Evolutionary conservation across 2,888 invertebrate species (phyloP).

Genomic region (Drosophila borborema): DNA sequence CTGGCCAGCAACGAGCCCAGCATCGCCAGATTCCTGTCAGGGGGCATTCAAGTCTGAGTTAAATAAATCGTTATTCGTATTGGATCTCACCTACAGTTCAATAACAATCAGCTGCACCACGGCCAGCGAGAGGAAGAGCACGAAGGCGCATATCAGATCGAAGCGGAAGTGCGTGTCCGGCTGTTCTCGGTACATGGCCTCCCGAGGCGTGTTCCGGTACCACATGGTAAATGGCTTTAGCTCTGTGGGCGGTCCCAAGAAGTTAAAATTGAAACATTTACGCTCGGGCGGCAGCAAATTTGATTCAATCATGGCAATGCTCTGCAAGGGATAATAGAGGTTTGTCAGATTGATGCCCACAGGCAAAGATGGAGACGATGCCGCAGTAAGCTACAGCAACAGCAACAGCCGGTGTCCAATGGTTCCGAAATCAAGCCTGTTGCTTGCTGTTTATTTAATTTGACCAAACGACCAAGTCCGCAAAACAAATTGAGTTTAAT

Average conservation of each 20-base stretch:
- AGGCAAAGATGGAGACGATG: neutral
- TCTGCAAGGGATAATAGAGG: conserved; percentile 87
- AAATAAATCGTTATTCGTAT: conserved; percentile 30
- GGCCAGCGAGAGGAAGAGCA: conserved; percentile 91
- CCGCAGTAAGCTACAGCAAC: neutral
- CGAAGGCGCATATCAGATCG: conserved; percentile 92
- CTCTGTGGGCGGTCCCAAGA: conserved; percentile 88
- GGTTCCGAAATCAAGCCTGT: conserved; percentile 23
- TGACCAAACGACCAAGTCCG: conserved; percentile 22
- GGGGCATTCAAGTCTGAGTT: conserved; percentile 21
- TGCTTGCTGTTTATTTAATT: conserved; percentile 47
- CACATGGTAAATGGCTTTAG: conserved; percentile 92
- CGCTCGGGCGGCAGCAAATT: conserved; percentile 93
- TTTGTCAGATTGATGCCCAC: conserved; percentile 24
- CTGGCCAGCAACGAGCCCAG: conserved; percentile 92
- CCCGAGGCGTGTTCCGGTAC: conserved; percentile 91
- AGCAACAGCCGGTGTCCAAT: conserved; percentile 29
- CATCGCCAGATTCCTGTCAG: conserved; percentile 88
- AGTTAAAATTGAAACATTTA: conserved; percentile 93
- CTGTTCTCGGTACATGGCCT: conserved; percentile 91
- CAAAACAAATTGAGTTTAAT: conserved; percentile 40
- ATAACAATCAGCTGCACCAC: conserved; percentile 92
- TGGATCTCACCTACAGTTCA: conserved; percentile 87
- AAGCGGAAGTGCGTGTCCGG: conserved; percentile 93
- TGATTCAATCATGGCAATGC: conserved; percentile 98